Evolutionary conservation across 2,113 vertebrate genomes (phyloP), one percentile per base, ranked within the genome.

Genomic region (Sardina pilchardus): DNA sequence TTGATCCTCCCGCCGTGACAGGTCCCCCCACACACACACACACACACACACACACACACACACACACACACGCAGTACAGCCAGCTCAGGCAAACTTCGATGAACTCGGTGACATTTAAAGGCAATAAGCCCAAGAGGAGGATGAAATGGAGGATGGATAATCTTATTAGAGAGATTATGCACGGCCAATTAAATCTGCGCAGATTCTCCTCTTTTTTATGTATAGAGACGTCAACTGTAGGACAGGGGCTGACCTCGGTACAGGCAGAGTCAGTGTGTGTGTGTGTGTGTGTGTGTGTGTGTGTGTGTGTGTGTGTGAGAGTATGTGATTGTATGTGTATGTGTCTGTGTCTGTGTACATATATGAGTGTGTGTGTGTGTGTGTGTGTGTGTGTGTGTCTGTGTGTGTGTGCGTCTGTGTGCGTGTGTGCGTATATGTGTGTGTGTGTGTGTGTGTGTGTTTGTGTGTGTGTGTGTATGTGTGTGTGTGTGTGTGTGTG

Each of bases 131-230:
- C 39, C 81, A 84, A 84, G 84, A 19, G 81, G 78, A 50, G 87
- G 67, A 84, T 86, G 86, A 91, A 92, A 92, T 93, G 87, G 90
- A 92, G 90, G 87, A 83, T 86, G 86, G 86, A 89, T 95, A 93
- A 94, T 94, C 87, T 92, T 92, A 94, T 95, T 93, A 94, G 84
- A 86, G 80, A 53, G 53, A 48, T 94, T 93, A 92, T 90, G 16
- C 87, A 92, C 78, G 87, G 80, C 83, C 91, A 93, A 92, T 94
- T 94, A 92, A 90, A 85, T 85, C 80, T 21, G 19, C n/a, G 30
- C 82, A 71, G 75, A 71, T 71, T 71, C 12, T 14, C 10, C 30
- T n/a, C n/a, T 43, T 84, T 86, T 89, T 90, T 89, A 85, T 88
- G 81, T 71, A 83, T 85, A 56, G 81, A 71, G 83, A 86, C 63